phyloP scores from a whole-genome alignment of 2,888 invertebrate genomes.

The Nomada ruficornis region DNA sequence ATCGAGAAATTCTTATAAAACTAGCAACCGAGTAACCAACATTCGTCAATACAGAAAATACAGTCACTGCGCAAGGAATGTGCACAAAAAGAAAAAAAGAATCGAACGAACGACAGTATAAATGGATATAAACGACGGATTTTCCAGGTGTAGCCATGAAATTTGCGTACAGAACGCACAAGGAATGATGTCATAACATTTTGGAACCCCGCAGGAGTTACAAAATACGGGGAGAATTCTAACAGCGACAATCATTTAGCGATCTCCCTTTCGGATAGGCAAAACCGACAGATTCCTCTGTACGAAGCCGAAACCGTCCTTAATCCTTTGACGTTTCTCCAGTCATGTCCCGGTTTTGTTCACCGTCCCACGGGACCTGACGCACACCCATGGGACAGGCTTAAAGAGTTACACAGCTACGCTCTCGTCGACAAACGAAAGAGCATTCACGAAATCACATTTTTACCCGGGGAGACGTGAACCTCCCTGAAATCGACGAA shows the following conservation, averaged over 20 bases:
- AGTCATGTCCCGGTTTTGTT: conserved; percentile 78
- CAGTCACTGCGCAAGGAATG: too few relatives aligned
- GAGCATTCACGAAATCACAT: conserved; percentile 17
- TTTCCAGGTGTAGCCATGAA: conserved; percentile 9
- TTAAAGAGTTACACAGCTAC: conserved; percentile 76
- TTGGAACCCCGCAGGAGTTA: conserved; percentile 52
- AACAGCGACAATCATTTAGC: conserved; percentile 68
- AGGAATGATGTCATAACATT: conserved; percentile 76
- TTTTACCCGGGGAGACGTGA: background rate
- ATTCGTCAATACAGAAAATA: too few relatives aligned
- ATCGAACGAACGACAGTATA: background rate
- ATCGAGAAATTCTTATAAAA: too few relatives aligned
- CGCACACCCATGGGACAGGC: conserved; percentile 72
- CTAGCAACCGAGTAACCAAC: too few relatives aligned
- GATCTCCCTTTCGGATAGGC: conserved; percentile 63
- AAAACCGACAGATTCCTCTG: conserved; percentile 51
- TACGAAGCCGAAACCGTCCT: conserved; percentile 60
- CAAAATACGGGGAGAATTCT: conserved; percentile 50
- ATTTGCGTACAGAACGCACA: conserved; percentile 1
- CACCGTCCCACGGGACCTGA: conserved; percentile 73
- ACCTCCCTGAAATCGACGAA: conserved; percentile 2
- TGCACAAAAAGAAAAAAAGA: background rate
- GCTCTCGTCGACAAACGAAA: conserved; percentile 11
- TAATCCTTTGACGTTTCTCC: conserved; percentile 79
- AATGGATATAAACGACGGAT: background rate